These are phyloP conservation scores for Helicoverpa zea DNA, from an alignment of 1,140 invertebrate genomes.

Conservation along the genomic window DNA sequence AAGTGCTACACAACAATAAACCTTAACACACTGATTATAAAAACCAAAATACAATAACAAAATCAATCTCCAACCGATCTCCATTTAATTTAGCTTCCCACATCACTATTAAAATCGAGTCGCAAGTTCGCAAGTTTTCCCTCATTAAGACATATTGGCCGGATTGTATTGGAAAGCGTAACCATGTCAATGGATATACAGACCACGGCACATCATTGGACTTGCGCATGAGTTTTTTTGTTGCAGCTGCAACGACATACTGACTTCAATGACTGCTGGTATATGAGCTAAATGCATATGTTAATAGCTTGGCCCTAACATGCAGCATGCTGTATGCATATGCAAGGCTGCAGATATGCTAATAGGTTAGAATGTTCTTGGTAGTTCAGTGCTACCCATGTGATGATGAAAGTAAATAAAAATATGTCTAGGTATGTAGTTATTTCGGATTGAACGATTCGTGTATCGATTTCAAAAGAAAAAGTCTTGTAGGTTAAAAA, in stretches of 20 bases:
- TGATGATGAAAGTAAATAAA: too few relatives aligned
- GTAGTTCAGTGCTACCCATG: too few relatives aligned
- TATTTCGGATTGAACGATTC: too few relatives aligned
- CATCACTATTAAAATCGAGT: slow-evolving; percentile 11
- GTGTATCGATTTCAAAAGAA: too few relatives aligned
- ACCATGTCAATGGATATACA: slow-evolving; percentile 57
- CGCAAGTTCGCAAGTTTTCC: slow-evolving; percentile 16
- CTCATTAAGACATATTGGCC: slow-evolving; percentile 35
- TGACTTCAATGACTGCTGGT: slow-evolving; percentile 51
- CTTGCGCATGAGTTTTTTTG: slow-evolving; percentile 45
- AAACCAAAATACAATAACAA: not conserved
- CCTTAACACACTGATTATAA: not conserved
- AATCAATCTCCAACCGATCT: not conserved
- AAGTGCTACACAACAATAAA: too few relatives aligned
- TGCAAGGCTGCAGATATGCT: too few relatives aligned
- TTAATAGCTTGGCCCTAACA: not conserved
- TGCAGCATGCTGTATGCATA: not conserved
- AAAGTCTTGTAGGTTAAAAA: too few relatives aligned
- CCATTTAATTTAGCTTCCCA: not conserved
- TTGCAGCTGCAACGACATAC: slow-evolving; percentile 51
- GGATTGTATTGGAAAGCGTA: slow-evolving; percentile 36
- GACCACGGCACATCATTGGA: slow-evolving; percentile 44
- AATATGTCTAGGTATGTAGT: too few relatives aligned
- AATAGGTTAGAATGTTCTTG: too few relatives aligned
- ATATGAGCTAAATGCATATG: slow-evolving; percentile 1